phyloP scores from a whole-genome alignment of 2,797 vertebrate genomes.

The Myoxocephalus aenaeus region DNA sequence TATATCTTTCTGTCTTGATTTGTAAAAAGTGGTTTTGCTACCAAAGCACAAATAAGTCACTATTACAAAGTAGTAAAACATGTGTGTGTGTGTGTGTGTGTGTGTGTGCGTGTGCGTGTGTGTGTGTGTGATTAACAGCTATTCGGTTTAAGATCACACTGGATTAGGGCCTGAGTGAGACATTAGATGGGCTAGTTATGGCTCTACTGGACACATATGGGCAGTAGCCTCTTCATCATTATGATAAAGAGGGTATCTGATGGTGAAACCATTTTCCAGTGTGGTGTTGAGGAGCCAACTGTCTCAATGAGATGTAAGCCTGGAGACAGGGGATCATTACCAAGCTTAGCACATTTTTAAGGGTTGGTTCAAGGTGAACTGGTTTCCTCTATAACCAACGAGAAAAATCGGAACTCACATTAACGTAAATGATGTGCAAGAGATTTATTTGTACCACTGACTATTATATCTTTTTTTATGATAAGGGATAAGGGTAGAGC shows the following conservation, averaged over 20 bases:
- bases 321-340: constrained; percentile 45
- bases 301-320: constrained; percentile 25
- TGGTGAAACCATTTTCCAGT: constrained; percentile 45
- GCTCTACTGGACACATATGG: constrained; percentile 74
- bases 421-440: constrained; percentile 9
- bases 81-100: no score
- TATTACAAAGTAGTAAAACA: background rate
- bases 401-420: constrained; percentile 26
- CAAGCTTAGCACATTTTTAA: constrained; percentile 28
- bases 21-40: constrained; percentile 30
- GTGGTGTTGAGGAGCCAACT: constrained; percentile 31
- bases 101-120: background rate
- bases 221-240: constrained; percentile 71
- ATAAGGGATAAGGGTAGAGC: background rate
- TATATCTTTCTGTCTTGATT: constrained; percentile 21
- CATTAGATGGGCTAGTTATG: constrained; percentile 58
- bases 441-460: constrained; percentile 18
- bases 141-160: constrained; percentile 72
- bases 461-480: constrained; percentile 10
- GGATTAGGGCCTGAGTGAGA: constrained; percentile 66
- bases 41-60: constrained; percentile 25
- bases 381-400: constrained; percentile 13
- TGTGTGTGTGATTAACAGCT: constrained; percentile 15
- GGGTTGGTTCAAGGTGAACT: constrained; percentile 37
- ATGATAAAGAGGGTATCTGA: constrained; percentile 75